A percentile compares a stretch with the other conserved stretches of the same genome.
These are phyloP conservation scores for Austrolebias charrua DNA, from an alignment of 2,797 vertebrate species.

Conservation along the genomic window DNA sequence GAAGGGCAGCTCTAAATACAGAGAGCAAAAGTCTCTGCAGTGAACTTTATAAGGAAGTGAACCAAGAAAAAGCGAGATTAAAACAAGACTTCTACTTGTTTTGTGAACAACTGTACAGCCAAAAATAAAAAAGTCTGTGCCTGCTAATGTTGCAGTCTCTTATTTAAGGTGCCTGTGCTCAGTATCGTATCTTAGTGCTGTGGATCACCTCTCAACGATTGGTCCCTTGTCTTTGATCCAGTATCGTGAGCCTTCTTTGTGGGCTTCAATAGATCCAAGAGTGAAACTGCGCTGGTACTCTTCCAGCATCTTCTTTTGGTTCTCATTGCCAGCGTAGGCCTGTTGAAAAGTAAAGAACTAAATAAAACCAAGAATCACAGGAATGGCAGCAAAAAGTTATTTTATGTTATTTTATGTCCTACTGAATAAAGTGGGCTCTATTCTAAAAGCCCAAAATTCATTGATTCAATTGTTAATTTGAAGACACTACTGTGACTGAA, in stretches of 20 bases:
- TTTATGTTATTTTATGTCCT: neutral
- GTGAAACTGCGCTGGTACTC: conserved; percentile 87
- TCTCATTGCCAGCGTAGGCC: conserved; percentile 84
- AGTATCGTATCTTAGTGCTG: neutral
- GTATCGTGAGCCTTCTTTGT: conserved; percentile 90
- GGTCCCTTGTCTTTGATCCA: conserved; percentile 94
- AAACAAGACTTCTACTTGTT: neutral
- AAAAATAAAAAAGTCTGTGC: neutral
- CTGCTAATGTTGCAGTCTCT: neutral
- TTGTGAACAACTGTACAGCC: neutral
- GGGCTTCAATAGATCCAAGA: conserved; percentile 86
- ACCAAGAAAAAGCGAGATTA: neutral
- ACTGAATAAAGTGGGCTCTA: too few species aligned
- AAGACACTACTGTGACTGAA: too few species aligned
- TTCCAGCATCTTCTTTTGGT: conserved; percentile 86
- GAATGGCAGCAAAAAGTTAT: neutral
- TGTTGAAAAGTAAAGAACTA: conserved; percentile 40
- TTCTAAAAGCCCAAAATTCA: too few species aligned
- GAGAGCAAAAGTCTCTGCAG: conserved; percentile 5
- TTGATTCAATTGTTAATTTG: too few species aligned
- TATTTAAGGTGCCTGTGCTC: neutral
- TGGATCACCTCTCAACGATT: conserved; percentile 88
- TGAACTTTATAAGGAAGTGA: neutral
- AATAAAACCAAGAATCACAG: neutral
- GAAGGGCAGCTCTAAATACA: neutral